Base-by-base conservation (phyloP, 1,140 invertebrate species). In the Pseudomyrmex gracilis region DNA sequence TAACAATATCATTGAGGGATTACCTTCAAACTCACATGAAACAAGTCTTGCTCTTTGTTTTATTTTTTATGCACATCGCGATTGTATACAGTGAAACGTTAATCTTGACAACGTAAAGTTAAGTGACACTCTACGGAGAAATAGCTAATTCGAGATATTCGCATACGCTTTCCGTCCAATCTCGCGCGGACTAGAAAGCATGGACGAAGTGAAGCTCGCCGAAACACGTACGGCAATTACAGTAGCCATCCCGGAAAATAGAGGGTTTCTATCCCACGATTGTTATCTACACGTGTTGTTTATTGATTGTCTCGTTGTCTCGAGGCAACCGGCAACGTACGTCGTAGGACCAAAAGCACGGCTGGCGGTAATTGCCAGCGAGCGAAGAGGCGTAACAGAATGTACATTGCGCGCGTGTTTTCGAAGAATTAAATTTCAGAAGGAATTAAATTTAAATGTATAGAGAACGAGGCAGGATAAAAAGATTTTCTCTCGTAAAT, bases 211-310 rank as follows among this genome's bases (percentile, higher is more conserved):
- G 83, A 77, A 73, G 76, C 86, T 89, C 78, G 60, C 76, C 88
- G 86, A 90, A 90, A 90, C 91, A 92, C 91, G 91, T 92, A 92
- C 89, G 85, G 82, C 91, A 90, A 91, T 92, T 92, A 92, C 88
- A 86, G 90, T 87, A 86, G 83, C 86, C 86, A 87, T 91, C 85
- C 87, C 74, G 85, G 90, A 92, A 91, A 90, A 90, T 90, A 91
- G 91, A 87, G 87, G 90, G 91, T 85, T 91, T 87, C 91, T 90
- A 91, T 91, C 90, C 88, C 85, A 86, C 90, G 92, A 93, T 93
- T 93, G 93, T 93, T 93, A 94, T 93, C 92, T 93, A 91, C 93
- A 93, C 92, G 92, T 93, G 93, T 92, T 93, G 92, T 94, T 93
- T 93, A 94, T 94, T 91, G 93, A 94, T 94, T 94, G 91, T 92